Evolutionary conservation across 92 coral and sea anemone genomes (phyloP), one percentile per base, ranked within the genome.

Genomic region (Ricordea florida): DNA sequence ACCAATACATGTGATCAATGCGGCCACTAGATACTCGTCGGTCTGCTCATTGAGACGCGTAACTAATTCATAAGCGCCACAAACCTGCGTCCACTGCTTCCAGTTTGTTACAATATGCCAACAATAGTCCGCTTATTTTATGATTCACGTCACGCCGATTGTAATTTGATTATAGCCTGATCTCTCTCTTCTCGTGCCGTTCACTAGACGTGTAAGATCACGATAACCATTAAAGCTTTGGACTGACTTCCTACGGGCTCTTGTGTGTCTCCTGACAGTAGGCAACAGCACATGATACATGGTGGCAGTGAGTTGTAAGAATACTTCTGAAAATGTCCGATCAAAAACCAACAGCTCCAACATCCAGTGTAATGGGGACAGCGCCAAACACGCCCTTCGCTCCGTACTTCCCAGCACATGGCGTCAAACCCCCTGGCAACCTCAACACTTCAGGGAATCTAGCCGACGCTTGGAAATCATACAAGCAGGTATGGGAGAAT

Each of bases 401-500:
- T 59, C 1, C 10, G 32, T 36, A 45, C 6, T 36, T 32, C 6
- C 66, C 66, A 36, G 66, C 15, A 5, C 66, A 36, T 18, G 66
- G 66, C 36, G 49, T 70, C 25, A 51, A 49, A 26, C 83, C 57
- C 23, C 75, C 83, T 14, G 74, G 83, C 32, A 47, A 46, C 20
- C 63, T 76, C 0, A 26, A 26, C 55, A 64, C 72, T 16, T 26
- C 57, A 27, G 63, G 47, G 21, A 76, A 76, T 53, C 18, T 76
- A 13, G 75, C 75, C 6, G 83, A 76, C 57, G 47, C 65, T 6
- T 77, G 83, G 76, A 77, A 77, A 28, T 37, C 83, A 6, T 76
- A 64, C 65, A 76, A 67, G 31, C 84, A 78, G 53, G 77, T 46
- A 66, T 78, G 84, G 84, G 38, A 66, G 20, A 78, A 78, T 22